phyloP scores from a whole-genome alignment of 2,888 invertebrate species.

The Graphium colonna region DNA sequence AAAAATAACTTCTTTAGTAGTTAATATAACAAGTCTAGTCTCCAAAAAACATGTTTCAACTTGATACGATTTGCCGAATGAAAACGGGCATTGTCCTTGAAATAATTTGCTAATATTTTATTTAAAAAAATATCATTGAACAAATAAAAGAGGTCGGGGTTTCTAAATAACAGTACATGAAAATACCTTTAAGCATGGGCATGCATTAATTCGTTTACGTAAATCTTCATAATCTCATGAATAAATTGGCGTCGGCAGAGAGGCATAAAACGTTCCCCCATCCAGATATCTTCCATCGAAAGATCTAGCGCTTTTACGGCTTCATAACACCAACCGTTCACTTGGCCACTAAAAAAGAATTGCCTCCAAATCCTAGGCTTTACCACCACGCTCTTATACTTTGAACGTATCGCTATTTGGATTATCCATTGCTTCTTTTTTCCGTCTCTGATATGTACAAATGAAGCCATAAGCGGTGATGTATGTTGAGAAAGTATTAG shows the following conservation, averaged over 20 bases:
- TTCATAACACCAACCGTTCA: conserved; percentile 30
- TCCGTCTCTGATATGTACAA: too few relatives aligned
- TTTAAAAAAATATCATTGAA: too few relatives aligned
- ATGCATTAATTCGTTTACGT: too few relatives aligned
- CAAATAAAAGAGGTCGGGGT: too few relatives aligned
- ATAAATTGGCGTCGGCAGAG: conserved; percentile 15
- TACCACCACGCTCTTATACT: conserved; percentile 5
- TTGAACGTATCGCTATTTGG: background rate
- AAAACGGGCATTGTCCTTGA: too few relatives aligned
- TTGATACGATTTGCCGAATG: too few relatives aligned
- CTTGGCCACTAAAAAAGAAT: conserved; percentile 32
- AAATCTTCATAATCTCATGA: conserved; percentile 16
- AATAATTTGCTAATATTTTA: too few relatives aligned
- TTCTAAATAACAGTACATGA: too few relatives aligned
- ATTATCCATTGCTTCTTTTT: background rate
- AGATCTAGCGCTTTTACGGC: conserved; percentile 29
- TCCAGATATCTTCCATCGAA: background rate
- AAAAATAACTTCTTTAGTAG: too few relatives aligned
- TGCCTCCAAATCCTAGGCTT: conserved; percentile 34
- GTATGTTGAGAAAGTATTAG: background rate
- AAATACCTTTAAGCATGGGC: too few relatives aligned
- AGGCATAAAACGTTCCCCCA: conserved; percentile 24
- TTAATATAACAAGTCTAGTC: too few relatives aligned
- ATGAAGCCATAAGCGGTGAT: background rate
- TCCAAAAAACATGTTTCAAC: too few relatives aligned